Percentiles rank a stretch among this genome's conserved stretches.
Evolutionary conservation across 1,140 invertebrate genomes (phyloP).

Genomic region (Geopemphigus sp.): DNA sequence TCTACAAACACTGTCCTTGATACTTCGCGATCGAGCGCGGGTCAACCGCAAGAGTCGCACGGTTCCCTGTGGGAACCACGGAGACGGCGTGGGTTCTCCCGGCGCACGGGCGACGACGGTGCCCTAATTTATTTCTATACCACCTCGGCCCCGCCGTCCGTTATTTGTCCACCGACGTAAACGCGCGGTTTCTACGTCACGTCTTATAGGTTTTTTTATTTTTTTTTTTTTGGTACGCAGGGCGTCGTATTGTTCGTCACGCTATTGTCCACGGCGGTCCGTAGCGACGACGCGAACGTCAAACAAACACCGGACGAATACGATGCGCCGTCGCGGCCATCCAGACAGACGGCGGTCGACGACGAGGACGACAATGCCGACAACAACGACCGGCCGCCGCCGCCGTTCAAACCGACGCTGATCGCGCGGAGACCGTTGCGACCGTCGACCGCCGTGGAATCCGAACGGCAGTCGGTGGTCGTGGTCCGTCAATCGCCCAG

Average conservation of each 20-base stretch:
- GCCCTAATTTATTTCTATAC: not conserved
- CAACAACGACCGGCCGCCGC: constrained; percentile 55
- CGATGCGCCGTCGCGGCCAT: constrained; percentile 51
- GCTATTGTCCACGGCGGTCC: constrained; percentile 1
- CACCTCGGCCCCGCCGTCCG: too few species aligned
- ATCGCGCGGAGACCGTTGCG: constrained; percentile 30
- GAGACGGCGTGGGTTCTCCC: not conserved
- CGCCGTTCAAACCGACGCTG: constrained; percentile 52
- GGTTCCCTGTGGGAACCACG: constrained; percentile 3
- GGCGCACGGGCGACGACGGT: not conserved
- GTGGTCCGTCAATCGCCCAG: not conserved
- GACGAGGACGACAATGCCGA: too few species aligned
- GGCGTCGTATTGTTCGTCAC: constrained; percentile 17
- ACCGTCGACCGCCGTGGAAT: not conserved
- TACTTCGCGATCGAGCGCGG: not conserved
- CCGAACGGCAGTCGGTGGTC: constrained; percentile 19
- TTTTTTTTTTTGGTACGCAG: constrained; percentile 42
- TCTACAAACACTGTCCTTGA: not conserved
- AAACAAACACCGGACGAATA: constrained; percentile 50
- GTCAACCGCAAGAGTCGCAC: not conserved
- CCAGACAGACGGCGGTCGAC: constrained; percentile 50
- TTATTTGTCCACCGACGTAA: not conserved
- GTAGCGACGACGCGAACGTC: constrained; percentile 30
- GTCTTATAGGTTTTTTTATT: too few species aligned
- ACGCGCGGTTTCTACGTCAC: not conserved